Percentiles rank a stretch among this genome's conserved stretches.
phyloP scores from a whole-genome alignment of 2,797 vertebrate species.

The Crypturellus tataupa region DNA sequence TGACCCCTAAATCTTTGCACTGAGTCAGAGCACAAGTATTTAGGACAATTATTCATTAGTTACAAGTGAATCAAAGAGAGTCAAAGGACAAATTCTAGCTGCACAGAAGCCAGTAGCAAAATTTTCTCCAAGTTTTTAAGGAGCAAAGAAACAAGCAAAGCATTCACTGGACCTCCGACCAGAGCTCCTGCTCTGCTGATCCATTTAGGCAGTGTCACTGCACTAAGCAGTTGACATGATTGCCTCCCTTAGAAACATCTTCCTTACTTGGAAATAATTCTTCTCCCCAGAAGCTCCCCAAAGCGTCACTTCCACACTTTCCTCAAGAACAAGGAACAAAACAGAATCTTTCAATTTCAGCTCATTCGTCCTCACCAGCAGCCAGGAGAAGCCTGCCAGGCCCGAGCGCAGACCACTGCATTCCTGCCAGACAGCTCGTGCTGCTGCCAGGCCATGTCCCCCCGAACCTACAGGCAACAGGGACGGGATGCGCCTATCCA shows the following conservation, averaged over 20 bases:
- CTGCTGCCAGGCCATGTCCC: not conserved
- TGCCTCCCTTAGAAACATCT: not conserved
- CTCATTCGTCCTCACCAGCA: not conserved
- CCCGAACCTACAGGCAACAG: not conserved
- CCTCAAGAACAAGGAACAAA: not conserved
- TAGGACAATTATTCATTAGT: not conserved
- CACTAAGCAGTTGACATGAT: not conserved
- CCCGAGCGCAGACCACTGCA: not conserved
- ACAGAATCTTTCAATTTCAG: not conserved
- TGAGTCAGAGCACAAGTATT: constrained; percentile 4
- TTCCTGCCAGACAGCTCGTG: not conserved
- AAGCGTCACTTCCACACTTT: not conserved
- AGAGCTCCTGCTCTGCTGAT: not conserved
- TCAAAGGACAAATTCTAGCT: not conserved
- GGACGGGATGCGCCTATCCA: not conserved
- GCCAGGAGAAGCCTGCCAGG: not conserved
- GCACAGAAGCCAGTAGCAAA: not conserved
- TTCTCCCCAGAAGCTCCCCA: not conserved
- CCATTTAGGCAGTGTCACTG: not conserved
- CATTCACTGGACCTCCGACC: not conserved
- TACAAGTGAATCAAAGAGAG: not conserved
- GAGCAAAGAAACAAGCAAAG: not conserved
- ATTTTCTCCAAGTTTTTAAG: not conserved
- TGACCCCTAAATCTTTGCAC: not conserved
- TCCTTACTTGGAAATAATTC: not conserved